Conservation (phyloP, 2,113 vertebrate species). For the Tretioscincus oriximinensis region DNA sequence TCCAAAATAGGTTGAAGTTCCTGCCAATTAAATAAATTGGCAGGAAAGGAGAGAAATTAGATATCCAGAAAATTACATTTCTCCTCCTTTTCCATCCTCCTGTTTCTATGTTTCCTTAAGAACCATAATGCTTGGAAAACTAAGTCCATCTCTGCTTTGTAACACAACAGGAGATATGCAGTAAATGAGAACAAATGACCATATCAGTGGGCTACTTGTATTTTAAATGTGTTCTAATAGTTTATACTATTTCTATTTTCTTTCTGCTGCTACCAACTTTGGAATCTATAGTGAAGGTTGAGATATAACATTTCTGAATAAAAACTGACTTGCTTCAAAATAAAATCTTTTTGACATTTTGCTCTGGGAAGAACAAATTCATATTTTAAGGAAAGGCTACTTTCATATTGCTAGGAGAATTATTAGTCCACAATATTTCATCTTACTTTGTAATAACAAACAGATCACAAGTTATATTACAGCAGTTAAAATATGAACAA, state of each 20-base stretch:
- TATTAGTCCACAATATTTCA: too few species aligned
- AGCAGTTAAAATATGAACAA: too few species aligned
- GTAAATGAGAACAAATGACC: background rate
- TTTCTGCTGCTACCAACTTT: too few species aligned
- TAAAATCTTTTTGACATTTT: constrained; percentile 54
- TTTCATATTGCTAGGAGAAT: background rate
- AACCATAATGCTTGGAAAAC: constrained; percentile 43
- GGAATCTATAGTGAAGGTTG: constrained; percentile 36
- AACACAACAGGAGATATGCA: constrained; percentile 8
- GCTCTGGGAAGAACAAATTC: constrained; percentile 10
- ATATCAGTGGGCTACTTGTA: constrained; percentile 25
- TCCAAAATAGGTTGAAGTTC: too few species aligned
- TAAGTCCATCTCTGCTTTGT: constrained; percentile 3
- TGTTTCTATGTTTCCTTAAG: too few species aligned
- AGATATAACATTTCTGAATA: constrained; percentile 18
- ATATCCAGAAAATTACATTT: constrained; percentile 36
- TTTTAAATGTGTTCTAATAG: background rate
- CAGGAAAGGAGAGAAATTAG: constrained; percentile 42
- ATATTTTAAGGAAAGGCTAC: constrained; percentile 38
- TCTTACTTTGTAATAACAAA: too few species aligned
- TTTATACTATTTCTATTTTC: too few species aligned
- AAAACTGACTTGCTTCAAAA: constrained; percentile 21
- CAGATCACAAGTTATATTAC: too few species aligned
- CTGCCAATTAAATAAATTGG: constrained; percentile 53
- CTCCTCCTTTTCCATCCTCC: background rate